Base-by-base conservation (phyloP, 2,888 invertebrate species). In the Pimpla rufipes region DNA sequence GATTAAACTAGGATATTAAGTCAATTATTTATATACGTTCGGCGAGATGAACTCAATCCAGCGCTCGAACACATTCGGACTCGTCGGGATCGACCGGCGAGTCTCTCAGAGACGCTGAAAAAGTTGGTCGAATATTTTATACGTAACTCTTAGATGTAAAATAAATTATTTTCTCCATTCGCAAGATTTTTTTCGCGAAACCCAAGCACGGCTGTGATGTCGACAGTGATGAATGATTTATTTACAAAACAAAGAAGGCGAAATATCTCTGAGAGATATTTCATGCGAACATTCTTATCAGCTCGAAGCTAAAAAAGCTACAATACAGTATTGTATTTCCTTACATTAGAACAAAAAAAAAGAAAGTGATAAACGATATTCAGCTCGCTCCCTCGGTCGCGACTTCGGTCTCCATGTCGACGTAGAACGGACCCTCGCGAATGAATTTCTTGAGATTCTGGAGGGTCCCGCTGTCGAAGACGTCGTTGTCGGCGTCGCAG, bases 361-460 rank as follows among this genome's bases (percentile, higher is more conserved):
- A 52, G 21, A 52, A 21, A 21, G 8, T 16, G 18, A 50, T 18
- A 50, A 1, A 1, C 0, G 52, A 47, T 40, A 29, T 70, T 78
- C 13, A 83, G 29, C 55, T 89, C 82, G 93, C 93, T 83, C 96
- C 96, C 89, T 98, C 98, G 89, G 96, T 94, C 4, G 97, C 97
- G 66, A 98, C 95, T 93, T 97, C 96, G 66, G 96, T 94, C 79
- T 95, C 93, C n/a, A 94, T 94, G 87, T 96, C 95, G n/a, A 96
- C 94, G 93, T 95, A 96, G 91, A 96, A 97, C 2, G 97, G 96
- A 0, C 98, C 98, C 90, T 98, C 96, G 57, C 95, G 95, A 10
- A 96, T 95, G 93, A 96, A 98, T 18, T 94, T 94, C 85, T 95
- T 95, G 21, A 98, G 93, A 90, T 95, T 95, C n/a, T 94, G 92